phyloP scores from a whole-genome alignment of 2,797 vertebrate genomes.

The Garrulus glandarius region DNA sequence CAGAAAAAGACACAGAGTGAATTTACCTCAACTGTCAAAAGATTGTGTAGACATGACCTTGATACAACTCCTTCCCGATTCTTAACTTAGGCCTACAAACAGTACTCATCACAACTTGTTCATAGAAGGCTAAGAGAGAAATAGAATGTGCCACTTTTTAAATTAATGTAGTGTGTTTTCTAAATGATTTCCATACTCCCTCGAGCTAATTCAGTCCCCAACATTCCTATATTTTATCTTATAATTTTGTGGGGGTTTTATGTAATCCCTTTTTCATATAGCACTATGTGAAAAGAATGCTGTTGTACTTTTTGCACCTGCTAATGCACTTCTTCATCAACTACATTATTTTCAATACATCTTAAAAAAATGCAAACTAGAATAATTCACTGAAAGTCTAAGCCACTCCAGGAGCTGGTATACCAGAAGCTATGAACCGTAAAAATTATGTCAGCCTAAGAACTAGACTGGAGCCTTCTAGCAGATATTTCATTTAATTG shows the following conservation, averaged over 20 bases:
- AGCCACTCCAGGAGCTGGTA: neutral
- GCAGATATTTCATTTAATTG: neutral
- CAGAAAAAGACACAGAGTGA: neutral
- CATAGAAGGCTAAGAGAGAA: neutral
- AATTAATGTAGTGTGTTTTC: neutral
- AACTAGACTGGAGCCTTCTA: neutral
- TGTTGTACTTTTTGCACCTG: neutral
- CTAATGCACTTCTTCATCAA: neutral
- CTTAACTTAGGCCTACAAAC: neutral
- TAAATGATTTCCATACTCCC: neutral
- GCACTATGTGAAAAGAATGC: neutral
- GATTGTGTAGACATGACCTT: neutral
- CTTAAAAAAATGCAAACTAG: neutral
- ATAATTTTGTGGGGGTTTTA: neutral
- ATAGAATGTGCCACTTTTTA: neutral
- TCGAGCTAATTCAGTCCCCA: neutral
- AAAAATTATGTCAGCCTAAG: neutral
- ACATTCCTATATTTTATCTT: neutral
- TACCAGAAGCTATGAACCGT: neutral
- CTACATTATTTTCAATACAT: neutral
- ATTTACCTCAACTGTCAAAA: neutral
- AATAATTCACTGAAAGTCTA: neutral
- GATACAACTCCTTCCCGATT: neutral
- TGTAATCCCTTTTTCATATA: neutral
- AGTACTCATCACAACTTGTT: neutral